Percentiles rank a stretch among this genome's conserved stretches.
These are phyloP conservation scores for Vombatus ursinus DNA, from an alignment of 2,113 vertebrate species.

Conservation along the genomic window DNA sequence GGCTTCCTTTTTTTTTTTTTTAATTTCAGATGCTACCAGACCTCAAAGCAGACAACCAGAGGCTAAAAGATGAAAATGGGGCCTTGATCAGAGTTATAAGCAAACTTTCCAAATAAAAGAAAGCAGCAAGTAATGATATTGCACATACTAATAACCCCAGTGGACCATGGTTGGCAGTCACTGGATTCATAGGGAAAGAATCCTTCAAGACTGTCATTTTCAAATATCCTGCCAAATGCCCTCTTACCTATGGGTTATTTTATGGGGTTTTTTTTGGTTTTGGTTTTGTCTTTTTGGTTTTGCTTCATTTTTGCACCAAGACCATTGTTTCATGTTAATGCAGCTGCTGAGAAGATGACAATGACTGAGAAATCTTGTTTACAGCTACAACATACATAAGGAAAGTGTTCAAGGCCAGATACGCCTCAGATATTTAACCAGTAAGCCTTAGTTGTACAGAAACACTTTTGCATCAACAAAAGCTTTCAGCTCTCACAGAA, in stretches of 20 bases:
- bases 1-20: slow-evolving; percentile 54
- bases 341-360: slow-evolving; percentile 90
- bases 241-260: slow-evolving; percentile 84
- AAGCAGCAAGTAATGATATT: slow-evolving; percentile 90
- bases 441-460: slow-evolving; percentile 99
- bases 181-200: slow-evolving; percentile 81
- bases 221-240: slow-evolving; percentile 88
- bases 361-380: slow-evolving; percentile 93
- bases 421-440: slow-evolving; percentile 97
- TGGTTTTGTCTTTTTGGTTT: slow-evolving; percentile 63
- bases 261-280: slow-evolving; percentile 71
- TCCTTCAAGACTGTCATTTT: slow-evolving; percentile 84
- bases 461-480: slow-evolving; percentile 90
- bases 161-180: slow-evolving; percentile 85
- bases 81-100: slow-evolving; percentile 97
- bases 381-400: slow-evolving; percentile 89
- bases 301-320: slow-evolving; percentile 77
- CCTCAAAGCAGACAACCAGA: slow-evolving; percentile 99
- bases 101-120: slow-evolving; percentile 95
- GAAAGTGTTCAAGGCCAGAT: slow-evolving; percentile 92
- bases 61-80: slow-evolving; percentile 99
- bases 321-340: slow-evolving; percentile 88
- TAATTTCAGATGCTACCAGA: slow-evolving; percentile 95
- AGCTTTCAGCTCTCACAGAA: slow-evolving; percentile 92
- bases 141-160: slow-evolving; percentile 92